A percentile compares a stretch with the other conserved stretches of the same genome.
Evolutionary conservation across 1,140 invertebrate species (phyloP).

Genomic region (Lamellibrachia luymesi): DNA sequence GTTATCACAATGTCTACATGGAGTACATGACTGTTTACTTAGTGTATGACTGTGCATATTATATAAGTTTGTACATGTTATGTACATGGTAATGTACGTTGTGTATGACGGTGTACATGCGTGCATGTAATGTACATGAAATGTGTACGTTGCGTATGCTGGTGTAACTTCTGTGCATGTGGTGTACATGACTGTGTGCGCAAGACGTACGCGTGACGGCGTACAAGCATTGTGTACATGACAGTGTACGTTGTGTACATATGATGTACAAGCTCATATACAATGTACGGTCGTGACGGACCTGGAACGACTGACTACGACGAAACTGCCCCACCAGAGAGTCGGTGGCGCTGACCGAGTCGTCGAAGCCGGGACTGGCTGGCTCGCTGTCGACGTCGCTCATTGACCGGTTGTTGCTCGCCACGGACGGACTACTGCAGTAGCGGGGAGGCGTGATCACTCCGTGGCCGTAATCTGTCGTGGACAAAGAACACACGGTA

Average conservation of each 20-base stretch:
- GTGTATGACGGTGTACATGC: not conserved
- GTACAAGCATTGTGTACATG: not conserved
- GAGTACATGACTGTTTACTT: no score
- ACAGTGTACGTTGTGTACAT: not conserved
- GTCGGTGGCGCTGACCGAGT: not conserved
- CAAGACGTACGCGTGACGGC: no score
- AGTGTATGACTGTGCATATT: no score
- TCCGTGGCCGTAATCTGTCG: not conserved
- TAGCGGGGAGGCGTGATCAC: not conserved
- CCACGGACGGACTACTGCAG: not conserved
- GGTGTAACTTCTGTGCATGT: no score
- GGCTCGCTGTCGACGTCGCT: not conserved
- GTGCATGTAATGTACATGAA: not conserved
- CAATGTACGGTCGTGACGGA: not conserved
- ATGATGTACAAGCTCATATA: no score
- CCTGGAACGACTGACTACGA: not conserved
- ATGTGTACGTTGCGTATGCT: not conserved
- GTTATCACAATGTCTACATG: no score
- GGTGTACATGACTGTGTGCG: no score
- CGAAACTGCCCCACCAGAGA: not conserved
- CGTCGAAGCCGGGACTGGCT: not conserved
- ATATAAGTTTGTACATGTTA: not conserved
- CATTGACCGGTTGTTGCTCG: not conserved
- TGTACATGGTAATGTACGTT: not conserved
- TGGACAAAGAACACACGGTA: not conserved